phyloP scores from a whole-genome alignment of 2,113 vertebrate species.

The Setophaga kirtlandii region DNA sequence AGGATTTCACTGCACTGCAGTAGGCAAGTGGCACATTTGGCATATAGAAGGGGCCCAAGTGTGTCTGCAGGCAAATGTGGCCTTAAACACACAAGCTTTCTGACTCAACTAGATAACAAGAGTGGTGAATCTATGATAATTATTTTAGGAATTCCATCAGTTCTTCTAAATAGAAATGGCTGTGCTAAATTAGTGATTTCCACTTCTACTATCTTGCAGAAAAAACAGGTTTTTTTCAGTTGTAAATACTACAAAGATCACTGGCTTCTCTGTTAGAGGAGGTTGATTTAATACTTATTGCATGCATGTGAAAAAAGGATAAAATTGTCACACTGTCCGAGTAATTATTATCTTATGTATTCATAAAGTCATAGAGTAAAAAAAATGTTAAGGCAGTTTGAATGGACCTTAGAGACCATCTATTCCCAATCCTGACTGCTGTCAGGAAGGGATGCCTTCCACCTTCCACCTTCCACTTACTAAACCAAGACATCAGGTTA shows the following conservation, averaged over 20 bases:
- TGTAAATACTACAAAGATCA: neutral
- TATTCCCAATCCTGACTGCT: neutral
- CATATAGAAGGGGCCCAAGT: neutral
- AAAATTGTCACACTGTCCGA: neutral
- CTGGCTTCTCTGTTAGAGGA: neutral
- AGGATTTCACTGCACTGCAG: slow-evolving; percentile 42
- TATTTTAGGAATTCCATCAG: neutral
- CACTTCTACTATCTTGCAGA: neutral
- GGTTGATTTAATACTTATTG: neutral
- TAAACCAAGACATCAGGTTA: neutral
- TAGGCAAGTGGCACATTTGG: slow-evolving; percentile 32
- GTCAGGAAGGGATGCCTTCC: neutral
- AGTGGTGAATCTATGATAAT: neutral
- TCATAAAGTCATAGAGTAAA: neutral
- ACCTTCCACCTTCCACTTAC: neutral
- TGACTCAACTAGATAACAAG: neutral
- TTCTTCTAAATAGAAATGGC: slow-evolving; percentile 1
- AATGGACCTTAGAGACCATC: neutral
- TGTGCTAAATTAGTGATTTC: neutral
- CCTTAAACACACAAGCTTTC: neutral
- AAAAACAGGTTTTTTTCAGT: neutral
- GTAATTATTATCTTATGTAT: neutral
- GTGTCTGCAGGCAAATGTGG: neutral
- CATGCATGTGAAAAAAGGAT: neutral
- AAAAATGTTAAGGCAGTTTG: neutral